Percentiles rank a stretch among this genome's conserved stretches.
Evolutionary conservation across 1,140 invertebrate species (phyloP).

Genomic region (Heliconius hewitsoni): DNA sequence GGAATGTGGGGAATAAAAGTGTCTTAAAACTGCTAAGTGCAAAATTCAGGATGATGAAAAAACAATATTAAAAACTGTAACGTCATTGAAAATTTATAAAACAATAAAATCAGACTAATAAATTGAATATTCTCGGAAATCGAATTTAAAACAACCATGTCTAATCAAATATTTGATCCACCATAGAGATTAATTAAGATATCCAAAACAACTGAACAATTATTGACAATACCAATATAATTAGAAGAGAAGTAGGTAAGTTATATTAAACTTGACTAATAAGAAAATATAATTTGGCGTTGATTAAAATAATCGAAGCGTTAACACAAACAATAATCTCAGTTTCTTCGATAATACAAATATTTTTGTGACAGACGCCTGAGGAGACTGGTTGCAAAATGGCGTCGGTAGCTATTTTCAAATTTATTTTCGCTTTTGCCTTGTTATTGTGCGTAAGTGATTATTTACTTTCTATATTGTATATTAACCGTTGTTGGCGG

Average conservation of each 20-base stretch:
- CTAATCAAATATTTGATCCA: conserved; percentile 6
- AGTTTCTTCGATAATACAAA: conserved; percentile 8
- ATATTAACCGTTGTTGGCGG: background rate
- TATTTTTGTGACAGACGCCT: conserved; percentile 20
- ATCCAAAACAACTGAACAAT: background rate
- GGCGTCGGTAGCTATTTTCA: conserved; percentile 9
- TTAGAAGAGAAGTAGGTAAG: background rate
- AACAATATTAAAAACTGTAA: too few species aligned
- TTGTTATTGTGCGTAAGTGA: conserved; percentile 23
- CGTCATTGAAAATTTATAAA: background rate
- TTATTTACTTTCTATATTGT: background rate
- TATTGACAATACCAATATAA: conserved; percentile 10
- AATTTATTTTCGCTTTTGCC: conserved; percentile 1
- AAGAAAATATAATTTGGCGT: conserved; percentile 25
- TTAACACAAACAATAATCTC: conserved; percentile 18
- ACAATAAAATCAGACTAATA: background rate
- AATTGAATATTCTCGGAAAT: background rate
- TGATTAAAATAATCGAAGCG: conserved; percentile 41
- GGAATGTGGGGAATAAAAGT: too few species aligned
- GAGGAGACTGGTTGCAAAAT: conserved; percentile 16
- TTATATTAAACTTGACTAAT: conserved; percentile 24
- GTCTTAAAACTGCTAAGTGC: too few species aligned
- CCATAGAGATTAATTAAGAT: conserved; percentile 13
- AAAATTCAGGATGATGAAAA: too few species aligned
- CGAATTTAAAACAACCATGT: background rate